Percentiles rank a stretch among this genome's conserved stretches.
These are phyloP conservation scores for Drosophila saltans DNA, from an alignment of 1,140 invertebrate species.

Conservation along the genomic window DNA sequence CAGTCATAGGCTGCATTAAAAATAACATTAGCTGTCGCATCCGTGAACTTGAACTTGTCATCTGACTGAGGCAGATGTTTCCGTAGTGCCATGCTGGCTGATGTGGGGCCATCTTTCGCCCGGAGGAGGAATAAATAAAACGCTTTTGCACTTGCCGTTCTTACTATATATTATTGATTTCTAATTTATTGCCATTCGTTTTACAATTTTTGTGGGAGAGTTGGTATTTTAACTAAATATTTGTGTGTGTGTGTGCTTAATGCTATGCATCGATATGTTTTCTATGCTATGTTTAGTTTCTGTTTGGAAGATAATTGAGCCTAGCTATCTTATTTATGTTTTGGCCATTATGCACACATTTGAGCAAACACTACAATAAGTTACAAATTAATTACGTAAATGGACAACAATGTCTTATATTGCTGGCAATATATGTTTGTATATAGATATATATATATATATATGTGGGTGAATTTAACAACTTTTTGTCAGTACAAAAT, in stretches of 20 bases:
- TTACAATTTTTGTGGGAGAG: not conserved
- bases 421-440: too few species aligned
- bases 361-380: conserved; percentile 72
- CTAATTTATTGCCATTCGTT: conserved; percentile 75
- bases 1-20: conserved; percentile 50
- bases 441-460: conserved; percentile 45
- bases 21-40: conserved; percentile 63
- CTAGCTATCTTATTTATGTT: conserved; percentile 47
- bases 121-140: conserved; percentile 5
- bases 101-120: conserved; percentile 22
- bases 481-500: conserved; percentile 42
- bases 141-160: conserved; percentile 19
- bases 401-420: conserved; percentile 39
- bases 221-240: conserved; percentile 1
- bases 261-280: conserved; percentile 72
- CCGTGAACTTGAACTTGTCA: conserved; percentile 79
- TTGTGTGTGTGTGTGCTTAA: conserved; percentile 48
- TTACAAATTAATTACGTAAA: conserved; percentile 38
- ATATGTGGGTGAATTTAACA: conserved; percentile 31
- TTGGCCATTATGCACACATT: conserved; percentile 53
- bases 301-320: conserved; percentile 75
- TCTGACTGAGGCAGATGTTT: conserved; percentile 49
- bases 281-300: conserved; percentile 60
- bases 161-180: conserved; percentile 55
- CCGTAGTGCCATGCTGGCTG: conserved; percentile 20